Conservation (phyloP, 2,888 invertebrate genomes). For the Thalpophila matura region DNA sequence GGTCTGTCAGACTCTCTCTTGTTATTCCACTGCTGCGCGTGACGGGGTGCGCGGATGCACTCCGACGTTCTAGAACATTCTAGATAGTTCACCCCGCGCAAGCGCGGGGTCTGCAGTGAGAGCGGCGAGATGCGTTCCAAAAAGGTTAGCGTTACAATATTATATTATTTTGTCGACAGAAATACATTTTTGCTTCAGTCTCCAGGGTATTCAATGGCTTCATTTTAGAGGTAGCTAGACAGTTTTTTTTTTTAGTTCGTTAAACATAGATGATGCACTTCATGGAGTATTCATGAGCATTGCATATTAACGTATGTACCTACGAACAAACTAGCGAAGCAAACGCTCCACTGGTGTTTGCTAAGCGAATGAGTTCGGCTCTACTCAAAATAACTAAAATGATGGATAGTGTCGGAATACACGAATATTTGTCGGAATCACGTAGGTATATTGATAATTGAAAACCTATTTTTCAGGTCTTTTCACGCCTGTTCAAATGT, state of each 20-base stretch:
- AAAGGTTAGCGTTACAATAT: no score
- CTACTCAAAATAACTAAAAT: slow-evolving; percentile 37
- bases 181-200: slow-evolving; percentile 2
- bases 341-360: slow-evolving; percentile 44
- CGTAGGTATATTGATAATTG: slow-evolving; percentile 15
- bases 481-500: background rate
- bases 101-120: no score
- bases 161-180: slow-evolving; percentile 6
- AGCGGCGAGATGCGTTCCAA: no score
- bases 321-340: slow-evolving; percentile 27
- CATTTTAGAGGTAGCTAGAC: slow-evolving; percentile 22
- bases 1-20: no score
- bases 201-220: slow-evolving; percentile 17
- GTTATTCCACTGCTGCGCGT: no score
- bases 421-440: slow-evolving; percentile 20
- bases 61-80: no score
- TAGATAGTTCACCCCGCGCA: no score
- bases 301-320: slow-evolving; percentile 47
- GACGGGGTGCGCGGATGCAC: no score
- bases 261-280: slow-evolving; percentile 35
- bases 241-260: slow-evolving; percentile 13
- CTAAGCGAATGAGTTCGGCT: slow-evolving; percentile 57
- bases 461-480: background rate
- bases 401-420: slow-evolving; percentile 15
- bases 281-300: slow-evolving; percentile 44